These are phyloP conservation scores for Dolichallabes microphthalmus DNA, from an alignment of 2,113 vertebrate species.

Conservation along the genomic window DNA sequence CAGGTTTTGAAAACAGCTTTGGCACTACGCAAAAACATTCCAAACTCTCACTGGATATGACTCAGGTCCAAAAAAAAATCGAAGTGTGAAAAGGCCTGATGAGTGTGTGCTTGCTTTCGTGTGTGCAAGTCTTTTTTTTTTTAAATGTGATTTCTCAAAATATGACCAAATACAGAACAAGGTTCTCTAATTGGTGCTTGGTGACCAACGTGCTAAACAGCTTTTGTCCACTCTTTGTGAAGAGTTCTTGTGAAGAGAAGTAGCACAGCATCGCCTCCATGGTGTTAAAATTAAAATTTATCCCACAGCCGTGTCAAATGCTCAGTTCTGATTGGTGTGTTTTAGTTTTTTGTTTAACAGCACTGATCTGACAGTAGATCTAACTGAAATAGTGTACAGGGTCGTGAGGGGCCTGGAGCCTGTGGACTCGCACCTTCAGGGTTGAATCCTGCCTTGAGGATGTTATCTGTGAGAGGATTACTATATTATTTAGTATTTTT, in stretches of 20 bases:
- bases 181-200: slow-evolving; percentile 3
- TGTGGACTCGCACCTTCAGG: no score
- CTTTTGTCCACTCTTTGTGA: background rate
- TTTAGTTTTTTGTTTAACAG: background rate
- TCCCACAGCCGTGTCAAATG: background rate
- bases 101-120: slow-evolving; percentile 8
- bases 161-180: slow-evolving; percentile 14
- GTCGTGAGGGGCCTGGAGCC: no score
- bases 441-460: no score
- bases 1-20: slow-evolving; percentile 9
- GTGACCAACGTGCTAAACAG: background rate
- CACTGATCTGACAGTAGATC: background rate
- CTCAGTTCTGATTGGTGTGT: background rate
- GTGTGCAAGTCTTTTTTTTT: slow-evolving; percentile 12
- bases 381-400: background rate
- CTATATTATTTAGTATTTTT: no score
- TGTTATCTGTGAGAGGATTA: no score
- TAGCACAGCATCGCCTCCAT: background rate
- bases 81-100: background rate
- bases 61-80: slow-evolving; percentile 1
- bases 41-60: slow-evolving; percentile 15
- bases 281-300: background rate
- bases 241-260: slow-evolving; percentile 1
- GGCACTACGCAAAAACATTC: background rate
- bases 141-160: slow-evolving; percentile 20